Evolutionary conservation across 1,140 invertebrate genomes (phyloP), one percentile per base, ranked within the genome.

Genomic region (Brachionus rubens): DNA sequence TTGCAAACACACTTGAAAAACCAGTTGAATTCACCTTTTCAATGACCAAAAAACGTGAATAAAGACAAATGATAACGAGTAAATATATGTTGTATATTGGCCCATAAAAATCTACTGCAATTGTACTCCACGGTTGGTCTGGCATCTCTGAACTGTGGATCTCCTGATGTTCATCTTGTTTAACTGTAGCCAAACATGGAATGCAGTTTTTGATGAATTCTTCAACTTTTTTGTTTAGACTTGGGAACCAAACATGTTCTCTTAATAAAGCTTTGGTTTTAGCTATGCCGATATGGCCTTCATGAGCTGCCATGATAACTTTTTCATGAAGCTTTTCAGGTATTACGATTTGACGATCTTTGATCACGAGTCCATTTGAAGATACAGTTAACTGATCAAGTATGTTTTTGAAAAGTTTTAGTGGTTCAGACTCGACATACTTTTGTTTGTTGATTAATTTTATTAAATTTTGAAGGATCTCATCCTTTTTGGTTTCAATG

Each of bases 61-160:
- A 81, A 48, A 81, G 78, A 77, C 81, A 79, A 2, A 78, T 77
- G 80, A n/a, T n/a, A n/a, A n/a, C n/a, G n/a, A n/a, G n/a, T n/a
- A n/a, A n/a, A n/a, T n/a, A n/a, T n/a, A n/a, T 16, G 19, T 78
- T 78, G n/a, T 28, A 75, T 28, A 79, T 81, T 9, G 79, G 79
- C 36, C 80, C 81, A 70, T 77, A 79, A 72, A 81, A 81, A 59
- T 82, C 81, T n/a, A 79, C 76, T 21, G 62, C 56, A 9, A 81
- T 16, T 78, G 79, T 28, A 78, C 30, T 33, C 79, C 77, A 81
- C 52, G 78, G 78, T 59, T 41, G 77, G 26, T 19, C 52, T 47
- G 75, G 79, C 48, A 78, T 33, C 46, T 77, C 75, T 9, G 78
- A 78, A 79, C 78, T 79, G 43, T 2, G 24, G 56, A 43, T 67